These are phyloP conservation scores for Caenorhabditis panamensis DNA, from an alignment of 2,888 invertebrate genomes.

Conservation along the genomic window DNA sequence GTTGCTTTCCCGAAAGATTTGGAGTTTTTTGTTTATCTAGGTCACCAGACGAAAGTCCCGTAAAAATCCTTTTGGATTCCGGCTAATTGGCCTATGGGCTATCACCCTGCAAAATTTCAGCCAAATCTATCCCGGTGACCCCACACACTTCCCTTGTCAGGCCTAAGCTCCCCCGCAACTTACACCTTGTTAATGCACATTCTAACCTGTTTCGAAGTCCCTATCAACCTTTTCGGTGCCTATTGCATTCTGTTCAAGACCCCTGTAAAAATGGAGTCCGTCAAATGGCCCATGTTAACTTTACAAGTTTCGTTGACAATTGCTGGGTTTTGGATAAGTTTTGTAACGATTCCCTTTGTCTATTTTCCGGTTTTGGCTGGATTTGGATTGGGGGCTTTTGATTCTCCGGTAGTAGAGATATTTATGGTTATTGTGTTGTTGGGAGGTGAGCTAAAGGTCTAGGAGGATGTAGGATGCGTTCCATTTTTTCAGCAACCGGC, in stretches of 20 bases:
- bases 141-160: no score
- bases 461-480: neutral
- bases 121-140: no score
- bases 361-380: conserved; percentile 27
- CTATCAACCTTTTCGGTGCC: conserved; percentile 23
- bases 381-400: conserved; percentile 17
- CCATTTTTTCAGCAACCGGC: conserved; percentile 7
- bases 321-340: conserved; percentile 10
- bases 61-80: no score
- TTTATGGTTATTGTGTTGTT: neutral
- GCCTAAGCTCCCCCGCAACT: no score
- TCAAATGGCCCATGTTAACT: conserved; percentile 6
- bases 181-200: neutral
- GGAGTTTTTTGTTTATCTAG: no score
- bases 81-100: no score
- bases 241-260: conserved; percentile 41
- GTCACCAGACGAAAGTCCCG: no score
- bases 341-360: conserved; percentile 26
- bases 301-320: conserved; percentile 24
- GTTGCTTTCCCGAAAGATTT: no score
- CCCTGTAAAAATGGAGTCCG: conserved; percentile 26
- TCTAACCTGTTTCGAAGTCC: conserved; percentile 2
- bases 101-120: no score
- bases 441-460: neutral
- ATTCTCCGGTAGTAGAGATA: neutral